Percentiles rank a stretch among this genome's conserved stretches.
phyloP scores from a whole-genome alignment of 2,888 invertebrate species.

The Podabrus alpinus region DNA sequence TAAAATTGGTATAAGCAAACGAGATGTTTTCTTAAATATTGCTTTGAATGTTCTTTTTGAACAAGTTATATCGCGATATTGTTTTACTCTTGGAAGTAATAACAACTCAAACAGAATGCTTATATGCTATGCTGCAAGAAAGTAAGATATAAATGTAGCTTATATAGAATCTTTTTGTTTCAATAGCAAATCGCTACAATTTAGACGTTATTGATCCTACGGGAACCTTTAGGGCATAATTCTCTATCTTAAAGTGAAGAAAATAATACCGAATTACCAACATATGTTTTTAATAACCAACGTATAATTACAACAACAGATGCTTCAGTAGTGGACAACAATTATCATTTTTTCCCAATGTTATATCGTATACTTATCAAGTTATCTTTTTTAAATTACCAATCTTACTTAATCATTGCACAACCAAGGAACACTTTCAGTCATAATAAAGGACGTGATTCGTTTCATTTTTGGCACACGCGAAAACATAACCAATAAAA shows the following conservation, averaged over 20 bases:
- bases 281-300: not conserved
- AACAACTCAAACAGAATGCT: constrained; percentile 28
- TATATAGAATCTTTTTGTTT: constrained; percentile 28
- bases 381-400: not conserved
- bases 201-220: constrained; percentile 48
- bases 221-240: constrained; percentile 47
- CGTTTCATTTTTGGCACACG: no score
- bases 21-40: constrained; percentile 14
- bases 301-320: not conserved
- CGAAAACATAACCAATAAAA: no score
- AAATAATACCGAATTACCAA: constrained; percentile 51
- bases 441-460: no score
- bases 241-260: constrained; percentile 47
- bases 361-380: not conserved
- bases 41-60: constrained; percentile 14
- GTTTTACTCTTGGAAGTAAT: constrained; percentile 29
- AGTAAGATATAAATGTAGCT: constrained; percentile 29
- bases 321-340: not conserved
- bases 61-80: constrained; percentile 25
- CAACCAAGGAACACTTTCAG: not conserved
- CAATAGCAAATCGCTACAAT: constrained; percentile 43
- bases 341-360: not conserved
- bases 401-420: not conserved
- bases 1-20: constrained; percentile 6
- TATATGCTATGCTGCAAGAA: constrained; percentile 23